Conservation (phyloP, 2,888 invertebrate genomes). For the Lasioglossum vierecki region DNA sequence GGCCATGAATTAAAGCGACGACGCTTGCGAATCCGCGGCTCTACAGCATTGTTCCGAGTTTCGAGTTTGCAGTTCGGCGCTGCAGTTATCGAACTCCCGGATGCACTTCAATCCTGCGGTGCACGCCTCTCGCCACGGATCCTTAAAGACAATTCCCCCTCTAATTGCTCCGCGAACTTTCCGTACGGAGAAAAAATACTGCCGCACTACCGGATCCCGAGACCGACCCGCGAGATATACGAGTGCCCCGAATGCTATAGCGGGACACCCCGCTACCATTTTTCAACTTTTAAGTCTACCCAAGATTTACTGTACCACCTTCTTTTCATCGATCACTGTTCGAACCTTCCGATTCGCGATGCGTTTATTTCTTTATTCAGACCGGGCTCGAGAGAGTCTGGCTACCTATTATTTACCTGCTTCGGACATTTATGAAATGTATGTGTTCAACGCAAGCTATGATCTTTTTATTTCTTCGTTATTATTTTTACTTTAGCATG, state of each 20-base stretch:
- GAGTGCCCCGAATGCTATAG: not conserved
- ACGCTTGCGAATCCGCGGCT: slow-evolving; percentile 31
- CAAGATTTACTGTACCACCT: not conserved
- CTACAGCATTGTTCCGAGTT: slow-evolving; percentile 64
- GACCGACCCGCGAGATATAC: not conserved
- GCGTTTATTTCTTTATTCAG: not conserved
- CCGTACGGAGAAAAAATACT: not conserved
- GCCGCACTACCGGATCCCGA: not conserved
- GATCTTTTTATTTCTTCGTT: too few relatives aligned
- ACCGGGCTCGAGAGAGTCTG: not conserved
- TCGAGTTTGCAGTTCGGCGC: slow-evolving; percentile 48
- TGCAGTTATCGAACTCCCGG: slow-evolving; percentile 44
- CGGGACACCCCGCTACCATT: not conserved
- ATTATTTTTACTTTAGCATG: too few relatives aligned
- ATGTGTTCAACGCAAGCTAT: not conserved
- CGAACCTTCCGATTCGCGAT: not conserved
- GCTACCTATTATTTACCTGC: not conserved
- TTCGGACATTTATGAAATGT: too few relatives aligned
- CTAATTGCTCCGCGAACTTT: slow-evolving; percentile 34
- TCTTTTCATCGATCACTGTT: not conserved
- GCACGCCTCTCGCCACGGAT: slow-evolving; percentile 21
- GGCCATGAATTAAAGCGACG: slow-evolving; percentile 44
- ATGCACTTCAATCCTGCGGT: slow-evolving; percentile 22
- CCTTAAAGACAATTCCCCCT: slow-evolving; percentile 36
- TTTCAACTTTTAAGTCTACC: slow-evolving; percentile 5